Conservation (phyloP, 2,113 vertebrate species). For the Antechinus stuartii region DNA sequence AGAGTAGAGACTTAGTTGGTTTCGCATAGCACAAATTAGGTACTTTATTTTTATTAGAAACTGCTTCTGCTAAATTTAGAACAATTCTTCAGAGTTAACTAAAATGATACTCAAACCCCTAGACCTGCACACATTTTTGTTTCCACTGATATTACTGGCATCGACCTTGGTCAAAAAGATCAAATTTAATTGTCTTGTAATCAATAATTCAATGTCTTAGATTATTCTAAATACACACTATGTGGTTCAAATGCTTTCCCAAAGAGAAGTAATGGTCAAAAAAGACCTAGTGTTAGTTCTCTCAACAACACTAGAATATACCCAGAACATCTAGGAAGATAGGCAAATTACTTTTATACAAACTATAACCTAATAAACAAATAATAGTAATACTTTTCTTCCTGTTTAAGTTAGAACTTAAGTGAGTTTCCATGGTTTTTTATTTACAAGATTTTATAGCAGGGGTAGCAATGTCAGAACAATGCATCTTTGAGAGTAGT, state of each 20-base stretch:
- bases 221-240: background rate
- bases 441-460: background rate
- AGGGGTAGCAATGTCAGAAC: background rate
- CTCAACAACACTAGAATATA: slow-evolving; percentile 7
- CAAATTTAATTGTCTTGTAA: background rate
- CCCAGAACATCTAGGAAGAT: background rate
- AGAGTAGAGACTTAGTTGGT: background rate
- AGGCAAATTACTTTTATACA: background rate
- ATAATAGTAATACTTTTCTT: background rate
- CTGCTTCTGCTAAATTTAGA: background rate
- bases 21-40: background rate
- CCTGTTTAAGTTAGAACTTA: background rate
- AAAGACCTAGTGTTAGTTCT: slow-evolving; percentile 20
- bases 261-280: slow-evolving; percentile 30
- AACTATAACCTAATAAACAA: background rate
- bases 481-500: slow-evolving; percentile 22
- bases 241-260: background rate
- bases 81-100: background rate
- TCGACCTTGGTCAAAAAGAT: background rate
- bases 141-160: background rate
- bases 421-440: slow-evolving; percentile 14
- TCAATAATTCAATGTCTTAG: background rate
- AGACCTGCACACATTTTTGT: background rate
- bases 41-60: background rate
- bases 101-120: background rate